Evolutionary conservation across 2,797 vertebrate genomes (phyloP), one percentile per base, ranked within the genome.

Genomic region (Micropoecilia bifurca): DNA sequence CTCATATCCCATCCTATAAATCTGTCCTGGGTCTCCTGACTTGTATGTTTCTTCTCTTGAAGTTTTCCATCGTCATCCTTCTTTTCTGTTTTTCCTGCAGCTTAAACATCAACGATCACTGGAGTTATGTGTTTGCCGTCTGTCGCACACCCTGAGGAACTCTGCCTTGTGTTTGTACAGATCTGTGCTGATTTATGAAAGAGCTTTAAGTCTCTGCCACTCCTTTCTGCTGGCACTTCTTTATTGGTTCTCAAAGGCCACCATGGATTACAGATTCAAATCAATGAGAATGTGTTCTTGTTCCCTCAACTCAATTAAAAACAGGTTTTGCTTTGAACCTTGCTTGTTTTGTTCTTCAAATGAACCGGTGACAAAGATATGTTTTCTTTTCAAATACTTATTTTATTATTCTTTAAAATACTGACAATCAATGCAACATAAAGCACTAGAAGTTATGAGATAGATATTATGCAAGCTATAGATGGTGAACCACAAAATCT

Each of bases 191-290:
- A 92, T 88, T 88, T 80, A 63, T 75, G 20, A 1, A 39, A 22
- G 47, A 74, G 73, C 28, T 55, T 45, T 45, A 61, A 87, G 72
- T 55, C 69, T 71, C 72, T 63, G 75, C 79, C 0, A 16, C 74
- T 82, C 78, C 53, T 79, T 46, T 82, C 74, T 87, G 85, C 86
- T 88, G 80, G 85, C 85, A 87, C 66, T 81, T 89, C 78, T 77
- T 50, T 69, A 88, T 80, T 84, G 85, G 80, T 80, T 75, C 74
- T 84, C 68, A 59, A 84, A 85, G 81, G 77, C 83, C 43, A n/a
- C 41, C 9, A 74, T 82, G 50, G 73, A 90, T 79, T 66, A 39
- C 80, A 41, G 76, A 73, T 82, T 72, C 39, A 69, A 73, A 61
- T 83, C 72, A 28, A 41, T 16, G 25, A 50, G n/a, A 81, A 76